phyloP scores from a whole-genome alignment of 2,797 vertebrate species.

The Babyrousa celebensis region DNA sequence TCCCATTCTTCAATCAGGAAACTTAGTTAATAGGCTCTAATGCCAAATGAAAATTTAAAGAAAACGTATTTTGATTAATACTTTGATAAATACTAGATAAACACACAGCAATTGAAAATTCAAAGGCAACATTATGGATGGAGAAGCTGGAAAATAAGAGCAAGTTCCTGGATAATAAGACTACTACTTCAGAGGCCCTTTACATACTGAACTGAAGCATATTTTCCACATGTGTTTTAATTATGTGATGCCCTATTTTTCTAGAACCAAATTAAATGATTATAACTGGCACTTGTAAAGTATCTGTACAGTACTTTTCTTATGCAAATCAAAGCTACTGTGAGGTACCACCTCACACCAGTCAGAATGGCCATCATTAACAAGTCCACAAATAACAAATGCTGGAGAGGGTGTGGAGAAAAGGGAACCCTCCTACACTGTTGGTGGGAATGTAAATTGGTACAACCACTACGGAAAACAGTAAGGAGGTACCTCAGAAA shows the following conservation, averaged over 20 bases:
- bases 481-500: too few species aligned
- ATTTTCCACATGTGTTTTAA: not conserved
- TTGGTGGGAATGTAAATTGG: too few species aligned
- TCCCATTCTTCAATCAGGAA: slow-evolving; percentile 28
- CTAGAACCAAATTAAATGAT: not conserved
- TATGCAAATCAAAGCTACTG: too few species aligned
- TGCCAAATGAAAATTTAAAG: slow-evolving; percentile 38
- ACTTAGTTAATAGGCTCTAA: slow-evolving; percentile 12
- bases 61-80: not conserved
- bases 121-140: not conserved
- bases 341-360: too few species aligned
- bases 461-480: too few species aligned
- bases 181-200: not conserved
- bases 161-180: not conserved
- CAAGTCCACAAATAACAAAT: too few species aligned
- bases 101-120: not conserved
- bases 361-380: too few species aligned
- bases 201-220: not conserved
- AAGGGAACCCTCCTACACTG: too few species aligned
- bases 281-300: not conserved
- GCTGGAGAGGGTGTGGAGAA: too few species aligned
- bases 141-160: not conserved
- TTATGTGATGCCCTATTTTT: not conserved
- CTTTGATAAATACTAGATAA: slow-evolving; percentile 54
- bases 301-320: not conserved